Percentiles rank a stretch among this genome's conserved stretches.
phyloP scores from a whole-genome alignment of 1,140 invertebrate genomes.

The Adoxophyes honmai region DNA sequence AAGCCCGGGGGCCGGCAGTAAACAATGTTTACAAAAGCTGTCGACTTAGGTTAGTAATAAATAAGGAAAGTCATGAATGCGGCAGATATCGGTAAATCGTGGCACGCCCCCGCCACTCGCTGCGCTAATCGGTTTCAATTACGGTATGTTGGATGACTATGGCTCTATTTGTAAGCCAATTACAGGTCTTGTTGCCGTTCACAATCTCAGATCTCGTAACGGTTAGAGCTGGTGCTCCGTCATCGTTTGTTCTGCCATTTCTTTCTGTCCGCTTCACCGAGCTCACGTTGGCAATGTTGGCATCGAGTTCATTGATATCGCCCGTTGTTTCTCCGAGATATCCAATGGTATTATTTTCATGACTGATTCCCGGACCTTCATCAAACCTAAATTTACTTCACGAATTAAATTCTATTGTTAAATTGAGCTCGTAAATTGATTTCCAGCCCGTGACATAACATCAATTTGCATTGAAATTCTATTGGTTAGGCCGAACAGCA shows the following conservation, averaged over 20 bases:
- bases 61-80: slow-evolving; percentile 2
- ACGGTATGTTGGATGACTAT: slow-evolving; percentile 3
- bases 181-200: slow-evolving; percentile 1
- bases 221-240: not conserved
- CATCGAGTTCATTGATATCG: not conserved
- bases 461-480: slow-evolving; percentile 15
- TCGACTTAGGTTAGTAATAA: slow-evolving; percentile 4
- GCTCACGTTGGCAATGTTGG: not conserved
- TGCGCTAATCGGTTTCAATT: slow-evolving; percentile 14
- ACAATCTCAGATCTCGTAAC: not conserved
- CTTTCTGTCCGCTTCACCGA: not conserved
- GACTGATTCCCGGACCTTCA: not conserved
- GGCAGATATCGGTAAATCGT: slow-evolving; percentile 3
- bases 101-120: not conserved
- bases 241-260: not conserved
- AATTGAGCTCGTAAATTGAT: slow-evolving; percentile 12
- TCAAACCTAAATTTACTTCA: not conserved
- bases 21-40: slow-evolving; percentile 12
- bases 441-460: slow-evolving; percentile 8
- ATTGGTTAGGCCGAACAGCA: slow-evolving; percentile 9
- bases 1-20: slow-evolving; percentile 6
- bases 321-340: too few species aligned
- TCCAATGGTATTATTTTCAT: too few species aligned
- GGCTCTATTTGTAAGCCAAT: slow-evolving; percentile 11
- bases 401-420: slow-evolving; percentile 8